phyloP scores from a whole-genome alignment of 2,113 vertebrate genomes.

The Taxidea taxus region DNA sequence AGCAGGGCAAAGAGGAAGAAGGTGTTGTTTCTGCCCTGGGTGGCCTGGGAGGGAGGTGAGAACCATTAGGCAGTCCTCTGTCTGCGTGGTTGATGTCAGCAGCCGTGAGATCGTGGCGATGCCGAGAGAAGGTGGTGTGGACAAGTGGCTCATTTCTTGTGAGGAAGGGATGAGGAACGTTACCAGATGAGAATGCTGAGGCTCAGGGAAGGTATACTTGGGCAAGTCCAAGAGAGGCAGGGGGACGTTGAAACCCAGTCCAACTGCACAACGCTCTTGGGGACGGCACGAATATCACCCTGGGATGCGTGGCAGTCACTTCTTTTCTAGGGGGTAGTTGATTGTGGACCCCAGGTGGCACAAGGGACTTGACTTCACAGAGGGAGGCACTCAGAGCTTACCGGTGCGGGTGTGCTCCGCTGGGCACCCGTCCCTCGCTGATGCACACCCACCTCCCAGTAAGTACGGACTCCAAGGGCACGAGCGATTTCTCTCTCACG shows the following conservation, averaged over 20 bases:
- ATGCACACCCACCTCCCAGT: fast-evolving
- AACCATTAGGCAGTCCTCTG: fast-evolving
- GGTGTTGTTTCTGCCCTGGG: background rate
- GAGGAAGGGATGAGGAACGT: background rate
- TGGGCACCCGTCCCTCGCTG: background rate
- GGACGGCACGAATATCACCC: fast-evolving
- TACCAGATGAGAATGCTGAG: background rate
- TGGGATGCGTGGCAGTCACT: background rate
- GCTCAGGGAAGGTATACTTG: background rate
- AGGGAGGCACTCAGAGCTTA: fast-evolving
- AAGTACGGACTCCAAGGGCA: too few species aligned
- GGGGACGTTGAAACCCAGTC: background rate
- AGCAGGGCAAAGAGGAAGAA: background rate
- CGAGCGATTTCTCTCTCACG: background rate
- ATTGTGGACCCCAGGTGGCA: fast-evolving
- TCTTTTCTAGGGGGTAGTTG: background rate
- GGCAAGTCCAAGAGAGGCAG: background rate
- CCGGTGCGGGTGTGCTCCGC: fast-evolving
- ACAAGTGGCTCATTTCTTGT: background rate
- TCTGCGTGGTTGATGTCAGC: too few species aligned
- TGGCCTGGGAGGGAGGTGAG: background rate
- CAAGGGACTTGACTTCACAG: background rate
- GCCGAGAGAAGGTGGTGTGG: background rate
- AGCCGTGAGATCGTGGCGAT: background rate
- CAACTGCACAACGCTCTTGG: background rate